Evolutionary conservation across 2,797 vertebrate genomes (phyloP), one percentile per base, ranked within the genome.

Genomic region (Mormyrus hasselquistii): DNA sequence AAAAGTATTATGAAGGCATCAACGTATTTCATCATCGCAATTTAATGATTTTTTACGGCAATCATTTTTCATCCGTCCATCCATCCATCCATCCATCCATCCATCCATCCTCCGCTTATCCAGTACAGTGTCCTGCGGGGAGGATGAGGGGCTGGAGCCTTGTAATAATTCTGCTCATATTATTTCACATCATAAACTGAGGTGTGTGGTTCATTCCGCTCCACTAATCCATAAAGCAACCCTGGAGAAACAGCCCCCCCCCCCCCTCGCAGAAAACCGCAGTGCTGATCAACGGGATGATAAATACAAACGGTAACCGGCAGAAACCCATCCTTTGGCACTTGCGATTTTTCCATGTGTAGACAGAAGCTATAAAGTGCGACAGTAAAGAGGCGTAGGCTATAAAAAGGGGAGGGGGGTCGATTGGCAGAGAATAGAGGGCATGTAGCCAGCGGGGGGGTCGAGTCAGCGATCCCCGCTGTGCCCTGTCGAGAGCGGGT

Each of bases 401-500:
- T 95, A 95, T 95, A 94, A 94, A 93, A 92, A 29, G 93, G 91
- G 7, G 89, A 47, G 65, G 91, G 92, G 92, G 94, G 91, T 92
- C 89, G 90, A 91, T 92, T 90, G 90, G 90, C 52, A 4, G 90
- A 65, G 25, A 29, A 10, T 12, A 34, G 73, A 57, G 50, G 62
- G 91, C 88, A 57, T 73, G 59, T 12, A 69, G 10, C 12, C 16
- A 53, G 2, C 9, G 47, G n/a, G 25, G 16, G 59, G 88, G 22
- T 92, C 93, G 93, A 94, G 93, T 94, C 92, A 94, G 93, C 93
- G 38, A 79, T 93, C 91, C 93, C 29, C 93, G 94, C 93, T 94
- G 94, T 92, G 94, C 94, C 95, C 93, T 93, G 94, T 95, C 95
- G 94, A 95, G 94, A 93, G 94, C 92, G 91, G 93, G 94, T 94